phyloP scores from a whole-genome alignment of 2,797 vertebrate genomes.

The Pseudopleuronectes americanus region DNA sequence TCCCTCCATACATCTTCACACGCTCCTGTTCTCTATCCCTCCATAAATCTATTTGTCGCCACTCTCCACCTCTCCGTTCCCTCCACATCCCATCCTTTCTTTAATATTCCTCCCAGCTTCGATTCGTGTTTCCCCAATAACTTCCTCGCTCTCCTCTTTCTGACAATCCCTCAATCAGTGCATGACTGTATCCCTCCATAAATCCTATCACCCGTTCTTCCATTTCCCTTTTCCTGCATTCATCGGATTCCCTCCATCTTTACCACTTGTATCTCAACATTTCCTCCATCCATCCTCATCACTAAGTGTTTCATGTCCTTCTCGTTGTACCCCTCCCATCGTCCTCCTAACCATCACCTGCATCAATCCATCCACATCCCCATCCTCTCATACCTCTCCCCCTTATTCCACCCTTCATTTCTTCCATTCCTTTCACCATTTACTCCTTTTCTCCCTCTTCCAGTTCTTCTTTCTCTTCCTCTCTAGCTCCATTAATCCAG shows the following conservation, averaged over 20 bases:
- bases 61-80: neutral
- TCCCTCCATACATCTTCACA: constrained; percentile 20
- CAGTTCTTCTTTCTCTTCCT: neutral
- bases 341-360: neutral
- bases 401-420: neutral
- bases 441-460: constrained; percentile 1
- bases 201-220: constrained; percentile 14
- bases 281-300: constrained; percentile 7
- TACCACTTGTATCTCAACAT: neutral
- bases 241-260: constrained; percentile 11
- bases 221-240: neutral
- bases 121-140: constrained; percentile 1
- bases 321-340: neutral
- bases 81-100: neutral
- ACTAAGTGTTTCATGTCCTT: neutral
- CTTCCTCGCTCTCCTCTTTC: neutral
- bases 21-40: constrained; percentile 10
- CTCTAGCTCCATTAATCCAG: constrained; percentile 14
- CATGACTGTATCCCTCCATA: constrained; percentile 4
- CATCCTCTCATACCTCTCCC: constrained; percentile 6
- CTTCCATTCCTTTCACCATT: neutral
- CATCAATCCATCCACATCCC: constrained; percentile 6
- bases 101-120: constrained; percentile 18
- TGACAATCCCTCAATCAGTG: constrained; percentile 17
- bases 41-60: constrained; percentile 24